Percentiles rank a stretch among this genome's conserved stretches.
Evolutionary conservation across 2,888 invertebrate species (phyloP).

Genomic region (Rhagium mordax): DNA sequence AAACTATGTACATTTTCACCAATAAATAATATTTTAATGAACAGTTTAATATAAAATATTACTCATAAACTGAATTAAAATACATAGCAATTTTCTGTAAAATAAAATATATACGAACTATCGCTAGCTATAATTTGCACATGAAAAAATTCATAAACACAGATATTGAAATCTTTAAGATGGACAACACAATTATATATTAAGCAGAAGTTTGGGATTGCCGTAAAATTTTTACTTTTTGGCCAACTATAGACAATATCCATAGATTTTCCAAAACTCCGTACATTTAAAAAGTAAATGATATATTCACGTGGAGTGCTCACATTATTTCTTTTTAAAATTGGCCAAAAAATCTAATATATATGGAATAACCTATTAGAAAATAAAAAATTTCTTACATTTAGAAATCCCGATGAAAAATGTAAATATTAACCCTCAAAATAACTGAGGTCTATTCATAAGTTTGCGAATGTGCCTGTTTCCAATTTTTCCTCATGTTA

Average conservation of each 20-base stretch:
- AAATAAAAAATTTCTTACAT: slow-evolving; percentile 8
- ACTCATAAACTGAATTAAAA: slow-evolving; percentile 13
- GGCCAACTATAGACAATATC: neutral
- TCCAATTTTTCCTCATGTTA: neutral
- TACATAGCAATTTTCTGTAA: slow-evolving; percentile 13
- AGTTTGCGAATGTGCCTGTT: slow-evolving; percentile 20
- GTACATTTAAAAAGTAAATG: neutral
- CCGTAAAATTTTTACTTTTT: neutral
- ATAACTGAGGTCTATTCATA: slow-evolving; percentile 9
- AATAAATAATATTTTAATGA: slow-evolving; percentile 26
- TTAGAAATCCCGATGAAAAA: slow-evolving; percentile 11
- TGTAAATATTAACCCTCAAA: slow-evolving; percentile 11
- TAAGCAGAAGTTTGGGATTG: slow-evolving; percentile 17
- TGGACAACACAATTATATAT: slow-evolving; percentile 9
- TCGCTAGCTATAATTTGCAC: slow-evolving; percentile 26
- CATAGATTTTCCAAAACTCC: neutral
- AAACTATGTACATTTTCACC: slow-evolving; percentile 14
- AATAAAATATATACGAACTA: slow-evolving; percentile 19
- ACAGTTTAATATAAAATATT: slow-evolving; percentile 9
- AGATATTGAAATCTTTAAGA: slow-evolving; percentile 15
- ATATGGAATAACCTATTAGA: slow-evolving; percentile 11
- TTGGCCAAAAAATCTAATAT: slow-evolving; percentile 2
- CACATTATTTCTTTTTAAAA: neutral
- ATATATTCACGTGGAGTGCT: neutral
- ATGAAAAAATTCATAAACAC: neutral